phyloP scores from a whole-genome alignment of 2,888 invertebrate genomes.

The Mimachlamys varia region DNA sequence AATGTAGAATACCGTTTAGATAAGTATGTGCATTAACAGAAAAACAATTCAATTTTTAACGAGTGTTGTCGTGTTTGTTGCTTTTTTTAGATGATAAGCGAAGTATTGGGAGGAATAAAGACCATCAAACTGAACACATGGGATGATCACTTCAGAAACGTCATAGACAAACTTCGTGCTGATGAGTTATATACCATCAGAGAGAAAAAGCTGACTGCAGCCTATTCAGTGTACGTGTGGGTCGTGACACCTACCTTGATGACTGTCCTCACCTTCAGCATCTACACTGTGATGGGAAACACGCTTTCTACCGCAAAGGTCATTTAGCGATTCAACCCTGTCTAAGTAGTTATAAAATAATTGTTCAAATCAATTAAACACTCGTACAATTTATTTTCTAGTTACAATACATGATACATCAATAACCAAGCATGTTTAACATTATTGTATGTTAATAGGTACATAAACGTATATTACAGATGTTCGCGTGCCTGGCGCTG shows the following conservation, averaged over 20 bases:
- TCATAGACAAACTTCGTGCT: conserved; percentile 83
- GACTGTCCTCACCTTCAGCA: conserved; percentile 81
- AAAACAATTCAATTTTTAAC: too few species aligned
- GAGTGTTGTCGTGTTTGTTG: neutral
- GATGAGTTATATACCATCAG: conserved; percentile 90
- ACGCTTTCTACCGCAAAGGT: conserved; percentile 93
- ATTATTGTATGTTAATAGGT: too few species aligned
- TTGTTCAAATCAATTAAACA: too few species aligned
- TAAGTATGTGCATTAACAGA: too few species aligned
- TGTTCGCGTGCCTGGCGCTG: conserved; percentile 96
- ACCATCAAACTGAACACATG: conserved; percentile 96
- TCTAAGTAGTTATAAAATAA: too few species aligned
- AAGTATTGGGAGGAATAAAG: conserved; percentile 92
- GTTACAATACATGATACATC: neutral
- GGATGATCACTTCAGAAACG: conserved; percentile 92
- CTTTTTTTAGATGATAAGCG: conserved; percentile 86
- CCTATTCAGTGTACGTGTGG: conserved; percentile 98
- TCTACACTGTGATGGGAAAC: conserved; percentile 85
- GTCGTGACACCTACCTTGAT: conserved; percentile 94
- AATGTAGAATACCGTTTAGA: too few species aligned
- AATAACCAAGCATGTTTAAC: too few species aligned
- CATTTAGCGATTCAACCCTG: conserved; percentile 44
- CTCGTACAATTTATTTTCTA: too few species aligned
- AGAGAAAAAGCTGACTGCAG: conserved; percentile 96
- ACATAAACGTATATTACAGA: conserved; percentile 78